phyloP scores from a whole-genome alignment of 2,797 vertebrate species.

The Mus minutoides region DNA sequence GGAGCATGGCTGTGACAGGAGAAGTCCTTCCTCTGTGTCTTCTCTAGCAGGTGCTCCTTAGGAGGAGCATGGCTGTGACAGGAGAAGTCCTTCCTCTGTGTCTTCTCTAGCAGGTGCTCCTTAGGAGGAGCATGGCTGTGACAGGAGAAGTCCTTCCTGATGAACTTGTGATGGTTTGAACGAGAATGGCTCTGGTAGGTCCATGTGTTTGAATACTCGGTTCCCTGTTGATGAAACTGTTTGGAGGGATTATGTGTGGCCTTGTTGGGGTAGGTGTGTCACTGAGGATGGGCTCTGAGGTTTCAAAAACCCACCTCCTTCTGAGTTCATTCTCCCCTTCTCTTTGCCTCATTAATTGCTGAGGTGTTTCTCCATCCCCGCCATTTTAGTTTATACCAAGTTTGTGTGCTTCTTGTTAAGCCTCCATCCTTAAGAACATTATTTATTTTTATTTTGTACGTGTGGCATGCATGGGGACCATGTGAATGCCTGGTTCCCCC shows the following conservation, averaged over 20 bases:
- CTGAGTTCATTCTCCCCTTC: background rate
- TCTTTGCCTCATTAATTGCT: background rate
- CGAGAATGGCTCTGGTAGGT: background rate
- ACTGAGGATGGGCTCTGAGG: background rate
- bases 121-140: background rate
- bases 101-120: background rate
- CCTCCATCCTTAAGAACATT: background rate
- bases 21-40: no score
- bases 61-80: background rate
- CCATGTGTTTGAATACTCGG: background rate
- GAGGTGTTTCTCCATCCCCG: background rate
- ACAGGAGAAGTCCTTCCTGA: no score
- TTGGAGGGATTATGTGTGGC: background rate
- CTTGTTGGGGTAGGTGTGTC: background rate
- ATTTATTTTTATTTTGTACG: background rate
- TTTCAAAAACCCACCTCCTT: background rate
- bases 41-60: background rate
- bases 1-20: background rate
- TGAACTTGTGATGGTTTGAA: background rate
- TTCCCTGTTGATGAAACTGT: background rate
- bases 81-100: no score
- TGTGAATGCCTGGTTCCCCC: background rate
- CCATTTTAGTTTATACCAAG: background rate
- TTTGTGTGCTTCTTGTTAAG: background rate
- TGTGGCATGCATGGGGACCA: background rate